A percentile compares a stretch with the other conserved stretches of the same genome.
phyloP scores from a whole-genome alignment of 2,888 invertebrate species.

The Scaptomyza caliginosa region DNA sequence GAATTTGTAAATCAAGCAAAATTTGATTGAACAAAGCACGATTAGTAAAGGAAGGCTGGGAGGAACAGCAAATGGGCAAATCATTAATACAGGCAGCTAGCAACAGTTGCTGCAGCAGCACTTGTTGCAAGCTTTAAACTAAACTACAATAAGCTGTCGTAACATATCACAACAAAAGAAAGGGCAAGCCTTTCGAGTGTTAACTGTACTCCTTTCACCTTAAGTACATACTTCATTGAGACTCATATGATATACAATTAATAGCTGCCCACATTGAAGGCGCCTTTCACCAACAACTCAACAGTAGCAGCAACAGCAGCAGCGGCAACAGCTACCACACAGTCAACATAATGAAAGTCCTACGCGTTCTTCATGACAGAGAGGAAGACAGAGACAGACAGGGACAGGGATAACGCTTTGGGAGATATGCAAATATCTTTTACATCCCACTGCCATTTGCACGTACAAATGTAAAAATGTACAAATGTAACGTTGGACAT shows the following conservation, averaged over 20 bases:
- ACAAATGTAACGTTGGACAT: slow-evolving; percentile 62
- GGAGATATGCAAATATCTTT: slow-evolving; percentile 67
- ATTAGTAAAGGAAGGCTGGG: slow-evolving; percentile 3
- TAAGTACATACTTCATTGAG: neutral
- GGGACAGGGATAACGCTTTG: slow-evolving; percentile 7
- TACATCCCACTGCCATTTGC: slow-evolving; percentile 73
- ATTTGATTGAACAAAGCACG: slow-evolving; percentile 68
- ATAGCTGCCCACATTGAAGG: slow-evolving; percentile 60
- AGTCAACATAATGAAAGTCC: slow-evolving; percentile 53
- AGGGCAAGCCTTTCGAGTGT: neutral
- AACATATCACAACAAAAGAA: too few species aligned
- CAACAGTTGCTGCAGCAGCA: slow-evolving; percentile 8
- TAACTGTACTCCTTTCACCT: slow-evolving; percentile 54
- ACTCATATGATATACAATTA: slow-evolving; percentile 68
- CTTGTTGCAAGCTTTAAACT: slow-evolving; percentile 1
- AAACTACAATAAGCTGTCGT: too few species aligned
- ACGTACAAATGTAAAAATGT: slow-evolving; percentile 66
- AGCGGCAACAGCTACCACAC: slow-evolving; percentile 27
- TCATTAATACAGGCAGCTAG: slow-evolving; percentile 30
- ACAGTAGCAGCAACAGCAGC: slow-evolving; percentile 33
- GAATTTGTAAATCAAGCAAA: slow-evolving; percentile 70
- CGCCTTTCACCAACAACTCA: slow-evolving; percentile 70
- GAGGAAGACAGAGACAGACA: slow-evolving; percentile 10
- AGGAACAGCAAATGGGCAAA: neutral
- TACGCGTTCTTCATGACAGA: slow-evolving; percentile 31